A percentile compares a stretch with the other conserved stretches of the same genome.
Conservation (phyloP, 2,888 invertebrate genomes). For the Volucella zonaria region DNA sequence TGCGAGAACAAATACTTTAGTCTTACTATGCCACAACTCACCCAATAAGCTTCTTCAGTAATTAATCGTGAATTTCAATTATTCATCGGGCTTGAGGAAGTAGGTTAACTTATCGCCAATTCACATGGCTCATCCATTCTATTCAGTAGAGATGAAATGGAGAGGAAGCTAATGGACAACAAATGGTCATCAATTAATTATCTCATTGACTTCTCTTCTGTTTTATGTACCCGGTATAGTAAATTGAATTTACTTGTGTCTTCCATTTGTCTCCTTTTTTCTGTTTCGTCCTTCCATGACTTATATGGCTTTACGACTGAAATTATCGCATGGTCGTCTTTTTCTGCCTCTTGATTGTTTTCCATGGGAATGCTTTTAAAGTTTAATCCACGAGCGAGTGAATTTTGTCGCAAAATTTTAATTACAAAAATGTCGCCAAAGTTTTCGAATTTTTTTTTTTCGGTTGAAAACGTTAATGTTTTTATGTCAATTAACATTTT, state of each 20-base stretch:
- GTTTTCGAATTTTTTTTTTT: background rate
- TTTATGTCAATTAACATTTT: slow-evolving; percentile 51
- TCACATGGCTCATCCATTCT: slow-evolving; percentile 8
- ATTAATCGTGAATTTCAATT: slow-evolving; percentile 50
- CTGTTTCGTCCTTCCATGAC: background rate
- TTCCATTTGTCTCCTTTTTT: background rate
- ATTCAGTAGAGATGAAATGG: background rate
- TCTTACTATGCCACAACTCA: background rate
- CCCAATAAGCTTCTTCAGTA: slow-evolving; percentile 1
- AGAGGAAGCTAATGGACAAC: slow-evolving; percentile 18
- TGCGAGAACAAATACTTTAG: too few species aligned
- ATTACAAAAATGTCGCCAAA: slow-evolving; percentile 14
- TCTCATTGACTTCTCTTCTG: background rate
- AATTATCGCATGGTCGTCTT: slow-evolving; percentile 1
- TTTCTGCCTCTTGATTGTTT: background rate
- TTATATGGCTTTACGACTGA: background rate
- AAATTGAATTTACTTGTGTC: background rate
- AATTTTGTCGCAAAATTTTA: background rate
- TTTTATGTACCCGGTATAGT: background rate
- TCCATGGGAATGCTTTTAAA: background rate
- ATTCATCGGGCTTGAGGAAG: slow-evolving; percentile 16
- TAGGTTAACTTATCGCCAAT: slow-evolving; percentile 31
- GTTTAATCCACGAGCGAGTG: background rate
- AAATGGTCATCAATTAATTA: slow-evolving; percentile 33
- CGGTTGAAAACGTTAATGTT: slow-evolving; percentile 11